These are phyloP conservation scores for Notodromas monacha DNA, from an alignment of 2,888 invertebrate genomes.

Conservation along the genomic window DNA sequence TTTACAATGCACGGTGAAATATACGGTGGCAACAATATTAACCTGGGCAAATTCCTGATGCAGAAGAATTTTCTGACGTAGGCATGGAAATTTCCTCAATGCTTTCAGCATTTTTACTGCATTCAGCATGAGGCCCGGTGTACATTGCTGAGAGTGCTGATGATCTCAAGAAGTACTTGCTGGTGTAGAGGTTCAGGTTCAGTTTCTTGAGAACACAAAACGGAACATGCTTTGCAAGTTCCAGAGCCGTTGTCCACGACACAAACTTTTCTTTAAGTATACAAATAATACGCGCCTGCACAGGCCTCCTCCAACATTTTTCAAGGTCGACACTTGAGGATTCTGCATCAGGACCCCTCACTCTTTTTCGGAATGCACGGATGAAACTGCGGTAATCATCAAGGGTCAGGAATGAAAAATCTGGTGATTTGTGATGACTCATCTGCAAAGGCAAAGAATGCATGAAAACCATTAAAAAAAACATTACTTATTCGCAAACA, in stretches of 20 bases:
- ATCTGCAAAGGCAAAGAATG: constrained; percentile 4
- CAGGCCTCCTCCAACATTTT: constrained; percentile 4
- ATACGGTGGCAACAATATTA: constrained; percentile 2
- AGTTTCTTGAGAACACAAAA: constrained; percentile 2
- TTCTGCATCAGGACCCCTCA: constrained; percentile 2
- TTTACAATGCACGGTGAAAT: constrained; percentile 2
- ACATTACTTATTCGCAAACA: constrained; percentile 4
- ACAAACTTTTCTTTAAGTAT: constrained; percentile 4
- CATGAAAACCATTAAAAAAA: constrained; percentile 4
- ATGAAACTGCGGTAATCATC: constrained; percentile 4
- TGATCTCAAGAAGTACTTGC: constrained; percentile 4
- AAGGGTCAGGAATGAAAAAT: constrained; percentile 4
- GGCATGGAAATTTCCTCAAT: constrained; percentile 4
- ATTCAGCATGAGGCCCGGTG: constrained; percentile 4
- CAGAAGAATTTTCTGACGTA: constrained; percentile 4
- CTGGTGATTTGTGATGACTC: constrained; percentile 4
- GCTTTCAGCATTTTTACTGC: constrained; percentile 4
- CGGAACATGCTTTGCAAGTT: constrained; percentile 2
- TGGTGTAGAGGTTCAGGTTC: constrained; percentile 4
- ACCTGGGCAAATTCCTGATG: constrained; percentile 4
- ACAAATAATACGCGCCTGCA: constrained; percentile 2
- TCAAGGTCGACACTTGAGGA: constrained; percentile 1
- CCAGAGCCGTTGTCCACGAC: constrained; percentile 2
- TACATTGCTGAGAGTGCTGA: constrained; percentile 2
- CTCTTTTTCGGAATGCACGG: constrained; percentile 4